A percentile compares a stretch with the other conserved stretches of the same genome.
Conservation (phyloP, 2,888 invertebrate genomes). For the Sminthurides aquaticus region DNA sequence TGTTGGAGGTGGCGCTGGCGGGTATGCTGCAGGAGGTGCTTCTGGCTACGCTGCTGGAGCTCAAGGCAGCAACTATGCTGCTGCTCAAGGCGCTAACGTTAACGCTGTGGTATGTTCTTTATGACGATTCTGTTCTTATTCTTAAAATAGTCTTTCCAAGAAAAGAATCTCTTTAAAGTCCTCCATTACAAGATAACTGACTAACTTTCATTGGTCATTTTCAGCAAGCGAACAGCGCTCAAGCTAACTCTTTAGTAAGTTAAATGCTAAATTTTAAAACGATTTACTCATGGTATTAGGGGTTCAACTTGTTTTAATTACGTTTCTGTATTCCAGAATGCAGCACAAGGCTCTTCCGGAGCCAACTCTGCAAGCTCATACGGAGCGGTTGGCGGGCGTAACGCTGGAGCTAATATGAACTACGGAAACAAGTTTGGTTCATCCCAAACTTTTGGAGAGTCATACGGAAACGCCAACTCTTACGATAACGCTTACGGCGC, state of each 20-base stretch:
- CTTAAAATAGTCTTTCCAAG: too few relatives aligned
- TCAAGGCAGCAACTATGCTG: constrained; percentile 10
- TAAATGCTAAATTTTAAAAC: neutral
- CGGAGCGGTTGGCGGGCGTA: neutral
- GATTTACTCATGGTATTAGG: neutral
- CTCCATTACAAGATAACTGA: too few relatives aligned
- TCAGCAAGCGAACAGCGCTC: neutral
- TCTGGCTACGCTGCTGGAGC: constrained; percentile 23
- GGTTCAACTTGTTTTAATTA: neutral
- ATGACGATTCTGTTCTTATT: too few relatives aligned
- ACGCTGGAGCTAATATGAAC: neutral
- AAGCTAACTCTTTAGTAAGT: neutral
- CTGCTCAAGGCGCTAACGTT: constrained; percentile 4
- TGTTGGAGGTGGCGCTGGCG: constrained; percentile 23
- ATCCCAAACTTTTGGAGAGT: neutral
- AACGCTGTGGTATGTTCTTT: too few relatives aligned
- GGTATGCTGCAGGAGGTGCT: constrained; percentile 35
- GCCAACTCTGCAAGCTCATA: neutral
- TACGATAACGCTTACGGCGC: neutral
- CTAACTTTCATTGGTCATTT: too few relatives aligned
- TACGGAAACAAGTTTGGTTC: neutral
- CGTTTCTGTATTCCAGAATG: neutral
- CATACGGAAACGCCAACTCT: neutral
- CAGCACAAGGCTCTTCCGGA: neutral
- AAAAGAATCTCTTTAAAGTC: too few relatives aligned